Base-by-base conservation (phyloP, 2,113 vertebrate species). In the Salvelinus alpinus region DNA sequence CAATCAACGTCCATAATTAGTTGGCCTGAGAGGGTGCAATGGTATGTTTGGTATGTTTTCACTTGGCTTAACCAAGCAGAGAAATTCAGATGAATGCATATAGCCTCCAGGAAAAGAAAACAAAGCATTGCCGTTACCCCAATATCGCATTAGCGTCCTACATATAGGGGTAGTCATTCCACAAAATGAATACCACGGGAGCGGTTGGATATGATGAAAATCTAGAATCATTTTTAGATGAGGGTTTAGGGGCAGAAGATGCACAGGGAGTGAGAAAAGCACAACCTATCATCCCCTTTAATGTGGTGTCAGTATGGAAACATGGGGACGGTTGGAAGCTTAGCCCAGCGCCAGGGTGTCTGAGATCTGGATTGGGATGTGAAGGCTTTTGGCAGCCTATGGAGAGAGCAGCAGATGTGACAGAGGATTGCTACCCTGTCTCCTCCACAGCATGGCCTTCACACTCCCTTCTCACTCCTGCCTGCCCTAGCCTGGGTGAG, bases 1-100 rank as follows among this genome's bases (percentile, higher is more conserved):
- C 92, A 92, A 93, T 94, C 91, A 94, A 94, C 92, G 90, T 88
- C 86, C 80, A 85, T 93, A 92, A 94, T 93, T 90, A 91, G 90
- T 87, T 85, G 84, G 90, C 89, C 86, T 78, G 82, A 80, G 88
- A 88, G 84, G 78, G 86, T 59, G 86, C 80, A 73, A 86, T 70
- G 83, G 84, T 83, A 38, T 60, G 76, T 83, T 88, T 84, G 83
- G 83, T 83, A 38, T 60, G 76, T 84, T 89, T 84, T 83, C 78
- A 69, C 78, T 85, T 76, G 47, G 85, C 83, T 82, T 75, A 76
- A 83, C 70, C 67, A 18, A 27, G 79, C 70, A 51, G 24, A 59
- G 78, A 69, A 72, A 60, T 70, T 81, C 80, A 83, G 80, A 86
- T 82, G 70, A 85, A 84, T 80, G 64, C 71, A 77, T 79, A 79